Evolutionary conservation across 2,113 vertebrate species (phyloP).

Genomic region (Odontesthes bonariensis): DNA sequence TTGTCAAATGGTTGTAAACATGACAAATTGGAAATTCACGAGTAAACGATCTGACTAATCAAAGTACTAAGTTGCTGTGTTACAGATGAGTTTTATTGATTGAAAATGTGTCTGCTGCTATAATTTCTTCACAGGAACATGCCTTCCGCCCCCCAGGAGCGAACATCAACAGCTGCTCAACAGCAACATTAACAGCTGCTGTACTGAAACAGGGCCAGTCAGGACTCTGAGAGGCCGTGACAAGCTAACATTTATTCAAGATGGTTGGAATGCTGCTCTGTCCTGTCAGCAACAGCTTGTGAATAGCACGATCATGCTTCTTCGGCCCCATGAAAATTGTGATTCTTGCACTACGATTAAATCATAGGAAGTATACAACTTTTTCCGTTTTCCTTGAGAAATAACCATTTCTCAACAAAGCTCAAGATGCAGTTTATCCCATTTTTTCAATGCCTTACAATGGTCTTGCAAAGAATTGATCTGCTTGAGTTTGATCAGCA

Average conservation of each 20-base stretch:
- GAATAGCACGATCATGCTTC: conserved; percentile 13
- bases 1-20: neutral
- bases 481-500: conserved; percentile 40
- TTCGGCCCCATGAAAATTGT: neutral
- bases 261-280: conserved; percentile 14
- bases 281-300: conserved; percentile 9
- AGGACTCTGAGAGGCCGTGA: neutral
- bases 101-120: neutral
- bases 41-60: neutral
- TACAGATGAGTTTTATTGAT: neutral
- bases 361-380: neutral
- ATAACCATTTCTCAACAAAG: conserved; percentile 1
- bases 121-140: neutral
- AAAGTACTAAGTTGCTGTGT: neutral
- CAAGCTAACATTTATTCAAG: conserved; percentile 4
- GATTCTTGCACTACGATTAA: neutral
- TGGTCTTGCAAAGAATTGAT: conserved; percentile 12
- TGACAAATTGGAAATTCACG: neutral
- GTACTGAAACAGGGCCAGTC: conserved; percentile 12
- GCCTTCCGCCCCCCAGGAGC: neutral
- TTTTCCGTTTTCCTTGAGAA: neutral
- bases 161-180: neutral
- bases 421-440: neutral
- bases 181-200: neutral
- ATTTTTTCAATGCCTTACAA: conserved; percentile 6